Evolutionary conservation across 1,140 invertebrate species (phyloP), one percentile per base, ranked within the genome.

Genomic region (Stratiolaelaps scimitus): DNA sequence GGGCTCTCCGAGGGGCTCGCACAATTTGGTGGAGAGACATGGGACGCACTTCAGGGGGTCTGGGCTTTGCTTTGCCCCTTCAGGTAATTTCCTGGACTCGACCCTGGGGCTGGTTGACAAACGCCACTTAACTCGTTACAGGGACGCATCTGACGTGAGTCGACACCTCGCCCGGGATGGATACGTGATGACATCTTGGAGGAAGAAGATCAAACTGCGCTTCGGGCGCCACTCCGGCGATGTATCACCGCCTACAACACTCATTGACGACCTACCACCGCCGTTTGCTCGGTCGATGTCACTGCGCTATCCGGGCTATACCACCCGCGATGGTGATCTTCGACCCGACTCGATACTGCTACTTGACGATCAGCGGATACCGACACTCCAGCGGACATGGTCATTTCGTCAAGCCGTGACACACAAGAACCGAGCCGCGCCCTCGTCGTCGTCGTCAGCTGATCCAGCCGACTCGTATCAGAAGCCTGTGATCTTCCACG

Each of bases 321-420:
- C 53, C 15, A 29, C 53, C 15, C 53, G 53, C 23, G 53, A 60
- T 34, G 53, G 53, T 23, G 53, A 60, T 26, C 53, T 60, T 23
- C 53, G 53, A 10, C 53, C 53, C 20, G 53, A 60, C 15, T 60
- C 53, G 53, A 29, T 60, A 19, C 23, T 60, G 26, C 23, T 60
- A 26, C 23, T 60, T 23, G 53, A 60, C 53, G 53, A 60, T 60
- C 53, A 60, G 53, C 1, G 53, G 23, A 60, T 60, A 29, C 53
- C 53, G 26, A 60, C 53, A 29, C 23, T 60, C 17, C 53, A 23
- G 17, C 26, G 53, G 34, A 60, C 53, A 26, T 60, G 53, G 53
- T 60, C 53, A 29, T 60, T 60, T 10, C 15, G 53, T 19, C 53
- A 60, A 26, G 53, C 53, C 26, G 53, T 60, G 53, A 40, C 34